phyloP scores from a whole-genome alignment of 2,797 vertebrate species.

The Hirundo rustica region DNA sequence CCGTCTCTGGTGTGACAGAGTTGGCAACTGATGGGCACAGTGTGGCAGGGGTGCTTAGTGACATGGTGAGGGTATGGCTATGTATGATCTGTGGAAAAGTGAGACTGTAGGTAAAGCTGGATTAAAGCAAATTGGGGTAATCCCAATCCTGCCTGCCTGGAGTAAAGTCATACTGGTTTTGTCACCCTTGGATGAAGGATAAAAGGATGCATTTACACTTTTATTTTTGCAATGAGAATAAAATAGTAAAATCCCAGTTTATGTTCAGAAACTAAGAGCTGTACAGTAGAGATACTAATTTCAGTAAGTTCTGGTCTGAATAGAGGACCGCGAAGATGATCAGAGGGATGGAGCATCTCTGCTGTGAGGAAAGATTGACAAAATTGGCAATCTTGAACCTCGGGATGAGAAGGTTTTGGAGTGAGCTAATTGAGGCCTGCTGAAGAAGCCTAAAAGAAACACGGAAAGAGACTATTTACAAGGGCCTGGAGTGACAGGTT shows the following conservation, averaged over 20 bases:
- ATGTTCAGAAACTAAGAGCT: neutral
- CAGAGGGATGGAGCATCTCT: neutral
- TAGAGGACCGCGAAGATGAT: accelerated
- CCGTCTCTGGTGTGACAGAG: neutral
- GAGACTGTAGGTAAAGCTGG: neutral
- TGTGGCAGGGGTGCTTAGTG: neutral
- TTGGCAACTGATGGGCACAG: accelerated
- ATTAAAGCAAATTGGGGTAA: neutral
- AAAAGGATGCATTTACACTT: neutral
- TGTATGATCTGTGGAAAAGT: neutral
- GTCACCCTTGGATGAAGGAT: neutral
- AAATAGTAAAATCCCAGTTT: neutral
- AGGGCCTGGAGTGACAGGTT: neutral
- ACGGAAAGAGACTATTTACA: neutral
- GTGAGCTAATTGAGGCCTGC: neutral
- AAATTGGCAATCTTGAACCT: neutral
- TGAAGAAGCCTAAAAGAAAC: neutral
- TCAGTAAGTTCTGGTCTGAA: neutral
- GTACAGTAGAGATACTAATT: neutral
- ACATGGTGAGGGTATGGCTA: accelerated
- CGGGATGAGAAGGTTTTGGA: neutral
- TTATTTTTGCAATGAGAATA: neutral
- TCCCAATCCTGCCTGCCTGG: neutral
- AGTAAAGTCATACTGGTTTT: neutral
- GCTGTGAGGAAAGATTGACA: neutral